Evolutionary conservation across 1,140 invertebrate species (phyloP).

Genomic region (Drosophila arizonae): DNA sequence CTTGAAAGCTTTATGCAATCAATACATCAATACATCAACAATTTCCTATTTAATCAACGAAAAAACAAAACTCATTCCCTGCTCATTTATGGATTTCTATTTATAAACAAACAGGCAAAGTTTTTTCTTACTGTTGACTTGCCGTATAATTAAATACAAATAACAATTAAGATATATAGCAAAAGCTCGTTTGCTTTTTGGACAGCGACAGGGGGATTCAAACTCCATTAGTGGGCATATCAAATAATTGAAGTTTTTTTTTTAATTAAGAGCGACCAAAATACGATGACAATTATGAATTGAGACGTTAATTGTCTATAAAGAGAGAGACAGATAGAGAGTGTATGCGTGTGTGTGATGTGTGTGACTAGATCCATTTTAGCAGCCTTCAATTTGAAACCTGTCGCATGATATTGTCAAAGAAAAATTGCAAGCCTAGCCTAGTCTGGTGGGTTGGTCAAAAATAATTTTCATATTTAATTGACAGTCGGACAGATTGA

Average conservation of each 20-base stretch:
- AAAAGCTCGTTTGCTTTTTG: slow-evolving; percentile 22
- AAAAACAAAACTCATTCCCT: slow-evolving; percentile 7
- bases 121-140: slow-evolving; percentile 11
- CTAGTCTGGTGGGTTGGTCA: slow-evolving; percentile 34
- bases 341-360: too few species aligned
- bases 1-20: slow-evolving; percentile 1
- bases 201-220: background rate
- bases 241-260: slow-evolving; percentile 56
- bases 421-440: slow-evolving; percentile 52
- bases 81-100: slow-evolving; percentile 6
- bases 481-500: slow-evolving; percentile 55
- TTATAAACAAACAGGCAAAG: slow-evolving; percentile 14
- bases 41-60: background rate
- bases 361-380: slow-evolving; percentile 23
- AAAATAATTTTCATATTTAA: slow-evolving; percentile 69
- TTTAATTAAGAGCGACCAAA: slow-evolving; percentile 56
- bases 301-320: slow-evolving; percentile 67
- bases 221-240: slow-evolving; percentile 38
- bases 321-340: background rate
- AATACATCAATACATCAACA: background rate
- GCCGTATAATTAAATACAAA: slow-evolving; percentile 68
- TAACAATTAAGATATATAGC: slow-evolving; percentile 61
- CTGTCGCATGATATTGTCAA: slow-evolving; percentile 69
- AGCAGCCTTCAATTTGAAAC: slow-evolving; percentile 46
- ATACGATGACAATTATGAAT: slow-evolving; percentile 64